A percentile compares a stretch with the other conserved stretches of the same genome.
Evolutionary conservation across 2,113 vertebrate species (phyloP).

Genomic region (Cervus canadensis): DNA sequence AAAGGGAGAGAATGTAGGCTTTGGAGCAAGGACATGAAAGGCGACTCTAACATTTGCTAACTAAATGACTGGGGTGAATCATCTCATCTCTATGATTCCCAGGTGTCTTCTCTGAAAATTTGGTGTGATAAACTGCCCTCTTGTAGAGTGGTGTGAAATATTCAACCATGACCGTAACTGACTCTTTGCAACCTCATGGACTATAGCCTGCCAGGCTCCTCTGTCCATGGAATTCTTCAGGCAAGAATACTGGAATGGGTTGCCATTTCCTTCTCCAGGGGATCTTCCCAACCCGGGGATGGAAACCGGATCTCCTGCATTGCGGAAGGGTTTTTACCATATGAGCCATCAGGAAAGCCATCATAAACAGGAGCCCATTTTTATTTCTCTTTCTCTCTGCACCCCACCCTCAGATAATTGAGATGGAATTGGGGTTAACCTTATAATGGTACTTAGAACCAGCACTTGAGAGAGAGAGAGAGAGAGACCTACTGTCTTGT

Average conservation of each 20-base stretch:
- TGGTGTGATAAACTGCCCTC: neutral
- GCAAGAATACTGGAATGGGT: neutral
- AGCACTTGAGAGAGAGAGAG: too few relatives aligned
- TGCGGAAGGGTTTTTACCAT: neutral
- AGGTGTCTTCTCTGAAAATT: neutral
- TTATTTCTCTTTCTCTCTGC: neutral
- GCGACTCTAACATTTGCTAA: neutral
- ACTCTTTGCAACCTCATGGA: neutral
- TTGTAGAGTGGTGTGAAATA: neutral
- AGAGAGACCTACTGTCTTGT: neutral
- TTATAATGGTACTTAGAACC: neutral
- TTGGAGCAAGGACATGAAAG: neutral
- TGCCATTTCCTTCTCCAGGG: neutral
- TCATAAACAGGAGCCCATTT: neutral
- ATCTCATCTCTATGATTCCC: neutral
- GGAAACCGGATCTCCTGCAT: neutral
- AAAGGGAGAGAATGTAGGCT: neutral
- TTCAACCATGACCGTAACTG: fast-evolving
- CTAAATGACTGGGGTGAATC: neutral
- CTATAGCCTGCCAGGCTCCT: neutral
- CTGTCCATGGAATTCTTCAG: neutral
- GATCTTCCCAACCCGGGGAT: neutral
- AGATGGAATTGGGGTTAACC: neutral
- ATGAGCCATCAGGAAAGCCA: neutral
- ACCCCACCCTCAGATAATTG: fast-evolving